Evolutionary conservation across 2,888 invertebrate genomes (phyloP), one percentile per base, ranked within the genome.

Genomic region (Oligia strigilis): DNA sequence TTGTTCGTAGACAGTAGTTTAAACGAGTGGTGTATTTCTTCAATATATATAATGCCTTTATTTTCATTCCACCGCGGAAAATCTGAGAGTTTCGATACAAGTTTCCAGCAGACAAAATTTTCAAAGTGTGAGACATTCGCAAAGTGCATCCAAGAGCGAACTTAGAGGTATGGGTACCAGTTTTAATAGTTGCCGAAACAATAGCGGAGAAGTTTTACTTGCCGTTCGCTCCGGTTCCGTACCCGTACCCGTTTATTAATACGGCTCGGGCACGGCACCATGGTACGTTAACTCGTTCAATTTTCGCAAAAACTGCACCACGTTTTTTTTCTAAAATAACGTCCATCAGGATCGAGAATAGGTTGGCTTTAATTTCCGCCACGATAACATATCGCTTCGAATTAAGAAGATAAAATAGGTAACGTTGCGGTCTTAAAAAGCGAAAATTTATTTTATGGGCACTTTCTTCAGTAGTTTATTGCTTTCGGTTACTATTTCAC

Each of bases 121-220:
- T 92, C 92, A 88, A 91, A 93, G 93, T 91, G 91, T 90, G 91
- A 93, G 92, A 92, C 91, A 92, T 91, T 93, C 88, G 90, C 92
- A 88, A 93, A 94, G 93, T 94, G 93, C 93, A 90, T 85, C 90
- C 91, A 88, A 90, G 91, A 92, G 86, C 86, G 87, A 92, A 93
- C 91, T 93, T 92, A 88, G 90, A 88, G 88, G 91, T 92, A 91
- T 91, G 87, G 87, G 87, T 87, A 90, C 89, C 88, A 89, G 88
- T 89, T 89, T 89, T 90, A 88, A 90, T 91, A 92, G 92, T 92
- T 94, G 83, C 87, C 90, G 91, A 93, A 94, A 95, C 95, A 95
- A 94, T 93, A 93, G 92, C 90, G 89, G 83, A 85, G 88, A 94
- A 95, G 93, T 95, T 95, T 93, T 91, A 86, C 90, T 88, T 85